Evolutionary conservation across 2,797 vertebrate species (phyloP), one percentile per base, ranked within the genome.

Genomic region (Selene dorsalis): DNA sequence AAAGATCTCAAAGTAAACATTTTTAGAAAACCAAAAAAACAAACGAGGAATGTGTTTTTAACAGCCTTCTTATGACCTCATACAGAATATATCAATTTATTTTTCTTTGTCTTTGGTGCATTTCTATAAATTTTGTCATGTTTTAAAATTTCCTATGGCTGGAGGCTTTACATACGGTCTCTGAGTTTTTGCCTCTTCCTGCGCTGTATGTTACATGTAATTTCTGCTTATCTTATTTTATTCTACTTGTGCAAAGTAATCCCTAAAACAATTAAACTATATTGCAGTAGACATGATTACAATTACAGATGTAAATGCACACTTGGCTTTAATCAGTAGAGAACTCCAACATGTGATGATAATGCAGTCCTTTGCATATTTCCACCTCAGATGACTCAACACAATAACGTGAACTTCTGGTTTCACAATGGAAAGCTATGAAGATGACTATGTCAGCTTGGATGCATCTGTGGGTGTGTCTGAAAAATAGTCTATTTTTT

Each of bases 401-500:
- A 73, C 3, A 79, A 59, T n/a, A 80, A 61, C 64, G 66, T 48
- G 60, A 79, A 75, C 58, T 38, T 83, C 77, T 87, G 85, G 80
- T 90, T 91, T 82, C 84, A 84, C 71, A 84, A 41, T 89, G 52
- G 83, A 89, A 87, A 76, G 16, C 4, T 72, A 10, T 1, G 3
- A 58, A 4, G 35, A 32, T 22, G 13, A 43, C 66, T 80, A 14
- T 4, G 45, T 73, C 66, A 80, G 4, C 24, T 9, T 56, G 60
- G 5, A 41, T 16, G 20, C 28, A 4, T 73, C 26, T 35, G 63
- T 82, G 84, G 87, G 84, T 84, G 86, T 91, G 83, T 81, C 80
- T 62, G 28, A 41, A 47, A 53, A 6, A 50, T 61, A 6, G 28
- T n/a, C 16, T 55, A 39, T 55, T 35, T 68, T 18, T 47, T 28